These are phyloP conservation scores for Acrocephalus scirpaceus DNA, from an alignment of 2,797 vertebrate species.

Conservation along the genomic window DNA sequence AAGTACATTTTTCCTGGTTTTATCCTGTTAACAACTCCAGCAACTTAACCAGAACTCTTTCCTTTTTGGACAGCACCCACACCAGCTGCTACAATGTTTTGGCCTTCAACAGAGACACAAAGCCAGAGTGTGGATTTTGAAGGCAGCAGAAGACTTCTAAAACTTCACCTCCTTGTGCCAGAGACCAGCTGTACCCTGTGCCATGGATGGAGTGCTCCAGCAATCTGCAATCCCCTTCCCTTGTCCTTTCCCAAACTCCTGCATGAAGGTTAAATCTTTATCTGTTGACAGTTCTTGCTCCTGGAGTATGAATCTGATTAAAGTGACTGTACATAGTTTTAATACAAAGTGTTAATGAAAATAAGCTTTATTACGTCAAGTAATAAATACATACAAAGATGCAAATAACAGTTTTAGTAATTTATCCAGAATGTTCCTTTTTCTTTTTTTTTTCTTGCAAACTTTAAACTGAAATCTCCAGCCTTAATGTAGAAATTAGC, in stretches of 20 bases:
- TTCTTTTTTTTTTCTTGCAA: conserved; percentile 63
- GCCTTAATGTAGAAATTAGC: conserved; percentile 75
- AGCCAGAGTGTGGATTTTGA: neutral
- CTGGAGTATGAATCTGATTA: neutral
- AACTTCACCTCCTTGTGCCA: neutral
- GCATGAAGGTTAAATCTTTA: neutral
- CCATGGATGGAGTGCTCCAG: neutral
- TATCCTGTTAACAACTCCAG: neutral
- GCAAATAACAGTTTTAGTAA: conserved; percentile 79
- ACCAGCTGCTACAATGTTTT: neutral
- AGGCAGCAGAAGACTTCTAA: neutral
- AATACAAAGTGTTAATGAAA: conserved; percentile 87
- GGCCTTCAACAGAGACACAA: neutral
- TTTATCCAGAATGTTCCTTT: conserved; percentile 69
- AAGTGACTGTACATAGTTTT: conserved; percentile 37
- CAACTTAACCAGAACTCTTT: neutral
- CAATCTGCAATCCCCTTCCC: neutral
- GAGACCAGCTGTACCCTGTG: neutral
- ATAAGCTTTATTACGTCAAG: conserved; percentile 91
- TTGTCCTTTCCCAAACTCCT: neutral
- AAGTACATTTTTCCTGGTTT: neutral
- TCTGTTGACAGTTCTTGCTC: neutral
- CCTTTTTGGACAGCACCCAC: neutral
- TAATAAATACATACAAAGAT: conserved; percentile 90
- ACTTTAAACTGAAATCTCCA: conserved; percentile 71